Evolutionary conservation across 2,113 vertebrate species (phyloP), one percentile per base, ranked within the genome.

Genomic region (Sinocyclocheilus anophthalmus): DNA sequence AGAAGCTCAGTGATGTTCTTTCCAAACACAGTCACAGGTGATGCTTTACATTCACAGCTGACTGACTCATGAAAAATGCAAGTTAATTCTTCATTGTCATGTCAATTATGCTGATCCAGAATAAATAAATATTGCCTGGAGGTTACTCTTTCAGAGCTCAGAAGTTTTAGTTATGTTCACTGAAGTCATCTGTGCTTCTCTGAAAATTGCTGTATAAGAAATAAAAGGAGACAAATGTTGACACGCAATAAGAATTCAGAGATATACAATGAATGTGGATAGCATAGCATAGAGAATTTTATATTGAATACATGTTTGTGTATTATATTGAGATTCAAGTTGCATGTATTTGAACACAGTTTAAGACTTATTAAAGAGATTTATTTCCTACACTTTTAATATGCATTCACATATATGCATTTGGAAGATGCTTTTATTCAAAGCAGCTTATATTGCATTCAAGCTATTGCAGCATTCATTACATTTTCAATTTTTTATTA

Each of bases 1-100:
- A 96, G 86, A 96, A 96, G 87, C 96, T 99, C 39, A 95, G 95
- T 37, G 86, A 90, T 0, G 94, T 99, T 82, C 93, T 99, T 7
- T 89, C 94, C n/a, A 92, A 90, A 90, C 96, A 96, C 89, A 95
- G 96, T 14, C 92, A 94, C 93, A 96, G 97, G 98, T 99, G 92
- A 91, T 90, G 83, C 8, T 33, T 6, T 48, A 55, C 30, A 16
- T 33, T 30, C 30, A 33, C 30, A 18, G 33, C 69, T 72, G 69
- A 20, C 1, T 39, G 16, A 70, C 67, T 37, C 30, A 4, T 33
- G 26, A 8, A 16, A 50, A 33, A 33, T 30, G 30, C 30, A 30
- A 61, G 7, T 42, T 42, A 45, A 45, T 45, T 45, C 42, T 42
- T 8, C 42, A 45, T 45, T 10, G 42, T 45, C 42, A 7, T 73